Base-by-base conservation (phyloP, 1,140 invertebrate genomes). In the Ditylenchus dipsaci region DNA sequence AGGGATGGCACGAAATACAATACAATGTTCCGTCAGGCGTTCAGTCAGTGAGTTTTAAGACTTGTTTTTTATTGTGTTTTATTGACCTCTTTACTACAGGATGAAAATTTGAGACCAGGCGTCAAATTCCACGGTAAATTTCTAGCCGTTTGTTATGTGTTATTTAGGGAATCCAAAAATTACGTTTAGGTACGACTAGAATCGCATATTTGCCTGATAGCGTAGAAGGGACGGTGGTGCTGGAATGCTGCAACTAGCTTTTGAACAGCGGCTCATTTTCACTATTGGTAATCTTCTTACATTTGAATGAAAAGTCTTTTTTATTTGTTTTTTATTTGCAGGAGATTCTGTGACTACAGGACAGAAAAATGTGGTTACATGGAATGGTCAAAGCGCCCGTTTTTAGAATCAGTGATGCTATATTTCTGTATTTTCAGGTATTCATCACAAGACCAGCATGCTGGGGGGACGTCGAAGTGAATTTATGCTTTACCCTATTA, bases 361-460 rank as follows among this genome's bases (percentile, higher is more conserved):
- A 0, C 88, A 89, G 69, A 88, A 90, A 81, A 90, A 94, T 84
- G 90, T 92, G 56, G 90, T 93, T 15, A 89, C 91, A 9, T 95
- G 92, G 92, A 91, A 93, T 84, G 90, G 89, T 78, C 90, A 11
- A 38, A 5, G 11, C 33, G 11, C 11, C n/a, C n/a, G 88, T 91
- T 68, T 94, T 94, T 82, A 91, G 90, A 0, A 89, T 95, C 62
- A 90, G 90, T 7, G 86, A 89, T 60, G 93, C 91, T 0, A 88
- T 87, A 89, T 69, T 88, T 90, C 81, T 90, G 93, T 84, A 90
- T 94, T 92, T 91, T 91, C 92, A 83, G 89, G 89, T 78, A 90
- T 92, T 58, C 91, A 91, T 78, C 91, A 92, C 78, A 92, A 92
- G 83, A 92, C 91, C 11, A 70, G 56, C 56, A 45, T 49, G 30